Conservation (phyloP, 2,888 invertebrate genomes). For the Steinernema carpocapsae region DNA sequence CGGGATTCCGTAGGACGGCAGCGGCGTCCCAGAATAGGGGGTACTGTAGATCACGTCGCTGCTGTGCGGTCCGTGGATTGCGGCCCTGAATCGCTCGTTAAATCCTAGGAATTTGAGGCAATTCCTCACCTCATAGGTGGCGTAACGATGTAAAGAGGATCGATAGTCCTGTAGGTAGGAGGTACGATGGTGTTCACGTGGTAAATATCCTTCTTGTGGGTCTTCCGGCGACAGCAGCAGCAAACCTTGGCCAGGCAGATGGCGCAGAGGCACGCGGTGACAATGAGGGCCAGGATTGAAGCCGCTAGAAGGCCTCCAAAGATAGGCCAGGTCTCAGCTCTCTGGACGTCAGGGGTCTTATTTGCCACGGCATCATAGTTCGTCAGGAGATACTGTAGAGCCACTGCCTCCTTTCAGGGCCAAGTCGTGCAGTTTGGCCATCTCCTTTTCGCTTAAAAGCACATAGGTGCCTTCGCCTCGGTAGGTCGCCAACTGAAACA, state of each 20-base stretch:
- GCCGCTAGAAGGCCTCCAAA: constrained; percentile 63
- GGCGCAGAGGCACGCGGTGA: constrained; percentile 58
- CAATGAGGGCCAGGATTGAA: constrained; percentile 59
- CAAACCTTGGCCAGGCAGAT: constrained; percentile 53
- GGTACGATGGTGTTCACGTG: constrained; percentile 61
- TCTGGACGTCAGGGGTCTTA: constrained; percentile 49
- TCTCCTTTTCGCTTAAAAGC: constrained; percentile 62
- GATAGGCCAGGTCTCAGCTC: constrained; percentile 57
- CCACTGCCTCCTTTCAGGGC: constrained; percentile 47
- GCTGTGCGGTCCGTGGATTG: constrained; percentile 41
- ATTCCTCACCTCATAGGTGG: constrained; percentile 47
- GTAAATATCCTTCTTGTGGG: constrained; percentile 55
- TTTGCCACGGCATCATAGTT: constrained; percentile 62
- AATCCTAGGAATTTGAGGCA: background rate
- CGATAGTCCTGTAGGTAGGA: constrained; percentile 65
- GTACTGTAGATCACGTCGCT: constrained; percentile 59
- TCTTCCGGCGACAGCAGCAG: constrained; percentile 44
- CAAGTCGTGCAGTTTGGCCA: constrained; percentile 61
- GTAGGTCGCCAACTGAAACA: constrained; percentile 63
- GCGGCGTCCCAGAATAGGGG: constrained; percentile 60
- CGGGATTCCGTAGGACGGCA: constrained; percentile 44
- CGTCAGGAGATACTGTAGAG: constrained; percentile 59
- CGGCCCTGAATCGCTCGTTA: background rate
- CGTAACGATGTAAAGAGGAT: constrained; percentile 66
- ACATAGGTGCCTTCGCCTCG: constrained; percentile 64